Evolutionary conservation across 2,797 vertebrate genomes (phyloP).

Genomic region (Megaceryle alcyon): DNA sequence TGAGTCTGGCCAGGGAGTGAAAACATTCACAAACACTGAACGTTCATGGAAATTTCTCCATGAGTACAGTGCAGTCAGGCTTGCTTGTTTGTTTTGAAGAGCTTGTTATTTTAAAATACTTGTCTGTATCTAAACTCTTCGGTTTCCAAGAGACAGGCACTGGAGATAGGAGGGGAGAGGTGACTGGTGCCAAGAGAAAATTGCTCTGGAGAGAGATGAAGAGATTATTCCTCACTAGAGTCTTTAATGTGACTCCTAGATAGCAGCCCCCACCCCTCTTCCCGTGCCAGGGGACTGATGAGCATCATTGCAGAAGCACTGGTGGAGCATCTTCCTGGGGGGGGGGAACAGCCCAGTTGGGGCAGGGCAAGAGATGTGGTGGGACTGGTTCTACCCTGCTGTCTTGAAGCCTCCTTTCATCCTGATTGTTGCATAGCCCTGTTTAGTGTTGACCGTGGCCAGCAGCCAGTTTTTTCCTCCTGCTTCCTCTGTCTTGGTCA

Average conservation of each 20-base stretch:
- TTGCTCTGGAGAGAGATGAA: not conserved
- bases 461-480: not conserved
- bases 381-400: not conserved
- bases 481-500: not conserved
- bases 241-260: not conserved
- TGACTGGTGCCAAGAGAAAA: not conserved
- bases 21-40: not conserved
- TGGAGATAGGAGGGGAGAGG: not conserved
- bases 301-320: not conserved
- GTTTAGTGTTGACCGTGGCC: not conserved
- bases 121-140: not conserved
- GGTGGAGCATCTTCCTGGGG: not conserved
- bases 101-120: not conserved
- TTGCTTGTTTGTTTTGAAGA: not conserved
- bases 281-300: rapidly evolving
- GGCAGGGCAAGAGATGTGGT: not conserved
- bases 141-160: not conserved
- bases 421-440: rapidly evolving
- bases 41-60: not conserved
- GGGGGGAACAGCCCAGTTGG: not conserved
- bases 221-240: rapidly evolving
- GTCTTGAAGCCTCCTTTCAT: not conserved
- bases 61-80: rapidly evolving
- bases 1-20: rapidly evolving
- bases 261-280: not conserved